Evolutionary conservation across 2,888 invertebrate species (phyloP), one percentile per base, ranked within the genome.

Genomic region (Elegia similella): DNA sequence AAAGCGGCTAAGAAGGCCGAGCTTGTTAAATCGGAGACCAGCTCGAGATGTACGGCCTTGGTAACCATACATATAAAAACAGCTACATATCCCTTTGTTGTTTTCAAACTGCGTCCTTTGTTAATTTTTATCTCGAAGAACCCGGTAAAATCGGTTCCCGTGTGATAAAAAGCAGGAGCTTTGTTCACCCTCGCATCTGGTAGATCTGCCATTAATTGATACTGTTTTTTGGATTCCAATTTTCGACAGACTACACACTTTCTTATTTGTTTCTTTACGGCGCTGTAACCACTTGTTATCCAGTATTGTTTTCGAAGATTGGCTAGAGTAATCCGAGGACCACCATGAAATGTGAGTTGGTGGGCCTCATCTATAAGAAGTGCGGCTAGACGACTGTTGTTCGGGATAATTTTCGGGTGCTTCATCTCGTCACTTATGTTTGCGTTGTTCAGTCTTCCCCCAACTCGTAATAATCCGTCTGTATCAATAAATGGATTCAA

Each of bases 1-100:
- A 53, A 10, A 13, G 47, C 55, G 1, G 44, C 47, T 10, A 55
- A 17, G 38, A 46, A 47, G 16, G 46, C 46, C 12, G 29, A 17
- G 23, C 29, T 44, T 10, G 23, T 16, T 48, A 44, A 7, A 44
- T 44, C 44, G 1, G 44, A 12, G 8, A 23, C 44, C 16, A 43
- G 12, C 16, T 47, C 52, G 6, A 50, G n/a, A 32, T 57, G 34
- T 8, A 57, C 34, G 8, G 50, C 56, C 42, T 57, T 57, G 10
- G 57, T 57, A 1, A 43, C 56, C 50, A 56, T 42, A 48, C 29
- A 29, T 17, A 46, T 38, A 23, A 10, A 23, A 38, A 42, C 42
- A n/a, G 38, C 16, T 16, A 42, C 23, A 32, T 50, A 58, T 2
- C 42, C 58, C 43, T 58, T 58, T 0, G 42, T 30, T 6, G 44